Evolutionary conservation across 2,797 vertebrate species (phyloP).

Genomic region (Carapus acus): DNA sequence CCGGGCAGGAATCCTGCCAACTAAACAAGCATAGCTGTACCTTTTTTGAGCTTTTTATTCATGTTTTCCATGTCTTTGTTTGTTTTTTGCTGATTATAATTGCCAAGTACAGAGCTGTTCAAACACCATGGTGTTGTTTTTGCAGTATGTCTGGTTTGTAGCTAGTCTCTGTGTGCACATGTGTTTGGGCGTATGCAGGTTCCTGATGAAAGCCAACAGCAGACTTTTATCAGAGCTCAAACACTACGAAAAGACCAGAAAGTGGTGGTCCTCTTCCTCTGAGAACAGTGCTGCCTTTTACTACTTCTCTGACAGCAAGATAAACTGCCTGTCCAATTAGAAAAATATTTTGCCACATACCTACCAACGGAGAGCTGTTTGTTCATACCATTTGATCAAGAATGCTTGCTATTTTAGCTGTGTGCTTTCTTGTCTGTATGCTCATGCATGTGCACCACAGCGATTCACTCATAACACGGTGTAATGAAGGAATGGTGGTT

Average conservation of each 20-base stretch:
- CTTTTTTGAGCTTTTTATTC: too few species aligned
- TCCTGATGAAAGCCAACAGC: conserved; percentile 74
- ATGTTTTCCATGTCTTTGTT: too few species aligned
- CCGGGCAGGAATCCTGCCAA: too few species aligned
- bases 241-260: conserved; percentile 77
- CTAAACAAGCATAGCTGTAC: too few species aligned
- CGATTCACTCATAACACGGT: conserved; percentile 42
- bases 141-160: conserved; percentile 45
- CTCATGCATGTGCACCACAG: conserved; percentile 49
- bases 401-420: conserved; percentile 61
- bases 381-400: conserved; percentile 66
- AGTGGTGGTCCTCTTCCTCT: conserved; percentile 73
- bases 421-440: conserved; percentile 58
- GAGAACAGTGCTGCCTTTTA: conserved; percentile 74
- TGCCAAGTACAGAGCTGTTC: conserved; percentile 37
- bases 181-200: conserved; percentile 42
- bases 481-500: conserved; percentile 53
- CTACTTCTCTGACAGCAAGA: conserved; percentile 80
- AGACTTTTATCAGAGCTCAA: conserved; percentile 74
- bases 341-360: conserved; percentile 80
- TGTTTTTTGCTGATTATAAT: too few species aligned
- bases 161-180: conserved; percentile 54
- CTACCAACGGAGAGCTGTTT: conserved; percentile 65
- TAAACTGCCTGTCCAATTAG: conserved; percentile 81
- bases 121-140: conserved; percentile 36